Evolutionary conservation across 2,888 invertebrate genomes (phyloP).

Genomic region (Stomorhina lunata): DNA sequence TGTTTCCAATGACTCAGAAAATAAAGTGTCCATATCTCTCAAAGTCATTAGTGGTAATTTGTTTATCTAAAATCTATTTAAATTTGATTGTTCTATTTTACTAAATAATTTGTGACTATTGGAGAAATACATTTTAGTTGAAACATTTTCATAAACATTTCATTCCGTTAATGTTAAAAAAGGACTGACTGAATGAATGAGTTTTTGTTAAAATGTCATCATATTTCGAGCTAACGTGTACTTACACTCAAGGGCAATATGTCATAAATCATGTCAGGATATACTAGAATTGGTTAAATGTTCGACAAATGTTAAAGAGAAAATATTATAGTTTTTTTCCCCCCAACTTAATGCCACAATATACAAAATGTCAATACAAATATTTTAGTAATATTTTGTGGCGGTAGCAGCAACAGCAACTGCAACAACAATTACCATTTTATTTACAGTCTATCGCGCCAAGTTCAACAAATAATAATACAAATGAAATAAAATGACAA

Average conservation of each 20-base stretch:
- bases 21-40: background rate
- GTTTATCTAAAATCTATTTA: background rate
- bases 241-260: conserved; percentile 42
- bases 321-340: conserved; percentile 3
- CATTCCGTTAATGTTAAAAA: too few species aligned
- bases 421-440: background rate
- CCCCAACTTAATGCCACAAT: conserved; percentile 40
- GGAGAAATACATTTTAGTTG: background rate
- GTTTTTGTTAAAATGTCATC: too few species aligned
- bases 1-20: background rate
- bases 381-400: conserved; percentile 15
- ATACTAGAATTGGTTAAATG: conserved; percentile 21
- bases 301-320: too few species aligned
- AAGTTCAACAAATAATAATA: conserved; percentile 10
- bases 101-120: background rate
- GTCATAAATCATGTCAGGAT: conserved; percentile 50
- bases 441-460: conserved; percentile 1
- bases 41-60: background rate
- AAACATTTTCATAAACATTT: background rate
- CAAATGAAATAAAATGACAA: background rate
- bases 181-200: too few species aligned
- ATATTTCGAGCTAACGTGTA: background rate
- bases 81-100: background rate
- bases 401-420: background rate
- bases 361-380: conserved; percentile 32